These are phyloP conservation scores for Megathymus violae DNA, from an alignment of 1,140 invertebrate genomes.

Conservation along the genomic window DNA sequence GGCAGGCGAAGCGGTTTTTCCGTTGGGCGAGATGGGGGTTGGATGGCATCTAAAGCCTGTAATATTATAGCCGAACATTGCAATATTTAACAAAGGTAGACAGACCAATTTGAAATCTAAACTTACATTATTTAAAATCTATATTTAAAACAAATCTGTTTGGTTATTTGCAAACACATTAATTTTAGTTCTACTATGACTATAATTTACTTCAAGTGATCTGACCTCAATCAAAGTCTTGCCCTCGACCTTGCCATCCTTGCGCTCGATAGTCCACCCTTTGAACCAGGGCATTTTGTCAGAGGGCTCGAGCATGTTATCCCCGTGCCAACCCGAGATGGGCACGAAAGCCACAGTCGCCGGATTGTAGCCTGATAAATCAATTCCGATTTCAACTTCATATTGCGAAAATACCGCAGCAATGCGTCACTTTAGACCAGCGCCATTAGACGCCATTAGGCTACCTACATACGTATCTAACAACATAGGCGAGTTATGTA, in stretches of 20 bases:
- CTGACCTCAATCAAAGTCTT: constrained; percentile 91
- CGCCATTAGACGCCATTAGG: background rate
- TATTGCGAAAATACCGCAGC: background rate
- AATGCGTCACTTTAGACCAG: background rate
- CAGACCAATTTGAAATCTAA: no score
- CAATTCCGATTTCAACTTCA: background rate
- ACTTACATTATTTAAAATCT: no score
- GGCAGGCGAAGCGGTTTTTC: constrained; percentile 96
- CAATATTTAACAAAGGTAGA: no score
- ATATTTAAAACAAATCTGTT: no score
- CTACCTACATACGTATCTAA: background rate
- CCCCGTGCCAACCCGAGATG: constrained; percentile 97
- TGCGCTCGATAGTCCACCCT: constrained; percentile 94
- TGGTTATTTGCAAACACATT: no score
- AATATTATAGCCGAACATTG: no score
- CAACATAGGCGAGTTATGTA: background rate
- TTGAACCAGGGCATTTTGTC: constrained; percentile 96
- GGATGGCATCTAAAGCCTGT: constrained; percentile 95
- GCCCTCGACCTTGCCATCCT: constrained; percentile 92
- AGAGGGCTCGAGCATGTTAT: constrained; percentile 95
- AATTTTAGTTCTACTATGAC: no score
- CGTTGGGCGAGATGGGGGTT: constrained; percentile 93
- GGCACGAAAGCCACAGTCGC: constrained; percentile 95
- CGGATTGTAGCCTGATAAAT: constrained; percentile 54
- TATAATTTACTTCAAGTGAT: no score